Conservation (phyloP, 2,888 invertebrate genomes). For the Calameuta idolon region DNA sequence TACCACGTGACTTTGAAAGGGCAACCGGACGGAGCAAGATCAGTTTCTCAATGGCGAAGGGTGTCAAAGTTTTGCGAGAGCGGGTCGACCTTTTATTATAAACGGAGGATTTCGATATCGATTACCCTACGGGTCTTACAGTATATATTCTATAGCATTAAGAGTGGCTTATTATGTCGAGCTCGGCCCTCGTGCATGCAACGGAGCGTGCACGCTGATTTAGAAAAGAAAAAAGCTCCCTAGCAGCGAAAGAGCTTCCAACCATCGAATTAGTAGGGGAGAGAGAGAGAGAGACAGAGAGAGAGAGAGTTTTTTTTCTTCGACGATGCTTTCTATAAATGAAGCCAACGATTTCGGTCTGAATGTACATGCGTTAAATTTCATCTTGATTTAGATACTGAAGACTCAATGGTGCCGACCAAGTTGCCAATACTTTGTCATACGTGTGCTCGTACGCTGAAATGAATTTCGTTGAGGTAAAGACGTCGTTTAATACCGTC, state of each 20-base stretch:
- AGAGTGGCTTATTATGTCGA: background rate
- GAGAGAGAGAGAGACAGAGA: background rate
- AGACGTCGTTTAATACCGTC: background rate
- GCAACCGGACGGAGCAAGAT: background rate
- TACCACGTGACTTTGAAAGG: background rate
- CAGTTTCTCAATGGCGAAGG: background rate
- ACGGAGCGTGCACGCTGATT: background rate
- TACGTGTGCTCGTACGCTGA: background rate
- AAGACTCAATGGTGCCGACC: background rate
- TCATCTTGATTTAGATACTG: background rate
- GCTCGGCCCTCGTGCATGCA: conserved; percentile 6
- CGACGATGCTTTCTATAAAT: background rate
- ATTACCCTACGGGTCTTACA: background rate
- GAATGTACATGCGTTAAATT: background rate
- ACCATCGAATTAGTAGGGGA: background rate
- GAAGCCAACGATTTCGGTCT: background rate
- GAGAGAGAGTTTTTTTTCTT: background rate
- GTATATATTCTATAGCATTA: background rate
- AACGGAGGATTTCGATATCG: background rate
- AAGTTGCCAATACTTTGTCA: background rate
- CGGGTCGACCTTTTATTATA: background rate
- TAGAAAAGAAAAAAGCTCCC: background rate
- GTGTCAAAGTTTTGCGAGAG: background rate
- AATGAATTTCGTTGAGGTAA: background rate
- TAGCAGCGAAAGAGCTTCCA: background rate